Base-by-base conservation (phyloP, 2,888 invertebrate genomes). In the Xestoiulus laeticollis region DNA sequence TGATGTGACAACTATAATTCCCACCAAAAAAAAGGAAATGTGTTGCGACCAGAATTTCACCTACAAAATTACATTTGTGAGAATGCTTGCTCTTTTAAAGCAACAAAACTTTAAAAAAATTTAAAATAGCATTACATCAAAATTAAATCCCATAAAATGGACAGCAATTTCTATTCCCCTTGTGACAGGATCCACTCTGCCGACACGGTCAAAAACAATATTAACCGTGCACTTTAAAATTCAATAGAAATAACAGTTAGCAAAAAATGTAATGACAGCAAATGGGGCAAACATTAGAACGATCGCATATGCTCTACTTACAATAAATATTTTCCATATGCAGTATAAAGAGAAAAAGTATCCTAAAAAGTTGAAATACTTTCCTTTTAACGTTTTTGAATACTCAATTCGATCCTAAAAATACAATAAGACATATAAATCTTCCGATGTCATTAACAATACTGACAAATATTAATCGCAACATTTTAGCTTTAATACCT, bases 301-400 rank as follows among this genome's bases (percentile, higher is more conserved):
- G n/a, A n/a, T n/a, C n/a, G 22, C 6, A 22, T 85, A 32, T 26
- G 43, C 4, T 43, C 86, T 85, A 92, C 96, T 95, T 92, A 98
- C 98, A 92, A 99, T 99, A 92, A 99, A 97, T 92, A 99, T 99
- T 94, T 99, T 99, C 97, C 99, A 99, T 89, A 97, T 94, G 92
- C 99, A 99, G 91, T 99, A 99, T 0, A 98, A 93, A 1, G 99
- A 99, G 93, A 99, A 99, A 92, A 99, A 99, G 91, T 99, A 98
- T 0, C 99, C 99, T 3, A 99, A 93, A 90, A 97, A 96, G 93
- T 99, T 99, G 92, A 99, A 99, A 92, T 99, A 99, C 93, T 96
- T 97, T 90, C 99, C 99, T 92, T 98, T 97, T 93, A 98, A 96
- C 0, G 99, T 99, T 90, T 95, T 96, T 0, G 98, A 97, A 97